A percentile compares a stretch with the other conserved stretches of the same genome.
These are phyloP conservation scores for Hemibagrus guttatus DNA, from an alignment of 2,797 vertebrate genomes.

Conservation along the genomic window DNA sequence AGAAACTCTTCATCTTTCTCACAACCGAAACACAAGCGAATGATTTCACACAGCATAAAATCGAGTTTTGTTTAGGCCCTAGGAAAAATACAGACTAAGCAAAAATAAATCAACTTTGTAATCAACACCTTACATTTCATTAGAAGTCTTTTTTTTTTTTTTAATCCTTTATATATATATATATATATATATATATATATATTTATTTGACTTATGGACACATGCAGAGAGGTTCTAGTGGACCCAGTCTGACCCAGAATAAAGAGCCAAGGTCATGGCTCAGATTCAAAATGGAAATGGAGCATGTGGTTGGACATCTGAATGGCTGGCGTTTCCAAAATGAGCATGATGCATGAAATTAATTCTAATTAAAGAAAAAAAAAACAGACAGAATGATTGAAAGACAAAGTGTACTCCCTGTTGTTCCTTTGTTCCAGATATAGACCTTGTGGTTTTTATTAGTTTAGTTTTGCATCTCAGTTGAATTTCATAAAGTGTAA, in stretches of 20 bases:
- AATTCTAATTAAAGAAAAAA: not conserved
- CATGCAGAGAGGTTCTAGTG: slow-evolving; percentile 57
- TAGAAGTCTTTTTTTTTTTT: slow-evolving; percentile 22
- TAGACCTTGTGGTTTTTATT: not conserved
- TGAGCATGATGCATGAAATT: not conserved
- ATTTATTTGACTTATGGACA: slow-evolving; percentile 58
- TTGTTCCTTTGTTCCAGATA: not conserved
- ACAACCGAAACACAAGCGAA: slow-evolving; percentile 28
- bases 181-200: slow-evolving; percentile 56
- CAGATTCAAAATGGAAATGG: slow-evolving; percentile 14
- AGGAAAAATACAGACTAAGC: slow-evolving; percentile 21
- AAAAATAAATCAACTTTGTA: slow-evolving; percentile 54
- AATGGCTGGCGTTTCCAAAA: not conserved
- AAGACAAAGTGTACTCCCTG: not conserved
- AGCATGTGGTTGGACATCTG: not conserved
- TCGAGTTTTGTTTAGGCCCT: not conserved
- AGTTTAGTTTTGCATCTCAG: not conserved
- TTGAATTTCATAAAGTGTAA: not conserved
- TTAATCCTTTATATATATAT: not conserved
- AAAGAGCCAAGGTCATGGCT: slow-evolving; percentile 40
- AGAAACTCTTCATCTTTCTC: slow-evolving; percentile 24
- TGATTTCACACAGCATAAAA: slow-evolving; percentile 12
- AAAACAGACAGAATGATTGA: not conserved
- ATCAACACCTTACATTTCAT: slow-evolving; percentile 74
- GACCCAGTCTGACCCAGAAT: slow-evolving; percentile 60